Percentiles rank a stretch among this genome's conserved stretches.
Evolutionary conservation across 2,888 invertebrate species (phyloP).

Genomic region (Keiferia lycopersicella): DNA sequence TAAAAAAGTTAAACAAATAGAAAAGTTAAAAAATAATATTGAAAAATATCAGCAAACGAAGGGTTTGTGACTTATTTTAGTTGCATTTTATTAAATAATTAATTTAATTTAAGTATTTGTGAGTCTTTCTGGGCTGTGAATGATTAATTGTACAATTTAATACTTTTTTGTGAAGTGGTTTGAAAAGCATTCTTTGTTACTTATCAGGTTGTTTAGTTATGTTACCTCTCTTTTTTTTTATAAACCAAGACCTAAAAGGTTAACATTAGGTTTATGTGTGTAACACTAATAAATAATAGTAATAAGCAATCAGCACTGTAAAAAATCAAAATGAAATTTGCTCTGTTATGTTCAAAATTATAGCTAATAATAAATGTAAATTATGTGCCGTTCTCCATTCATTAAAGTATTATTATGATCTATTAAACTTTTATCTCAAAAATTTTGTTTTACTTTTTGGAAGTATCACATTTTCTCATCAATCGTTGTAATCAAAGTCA

Average conservation of each 20-base stretch:
- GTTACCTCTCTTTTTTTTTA: not conserved
- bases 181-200: too few species aligned
- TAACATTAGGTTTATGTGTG: too few species aligned
- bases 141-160: conserved; percentile 5
- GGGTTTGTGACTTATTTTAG: not conserved
- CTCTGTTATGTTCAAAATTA: conserved; percentile 34
- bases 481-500: conserved; percentile 38
- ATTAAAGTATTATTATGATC: conserved; percentile 22
- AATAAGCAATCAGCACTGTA: too few species aligned
- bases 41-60: not conserved
- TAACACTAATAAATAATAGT: too few species aligned
- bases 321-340: not conserved
- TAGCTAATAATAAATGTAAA: conserved; percentile 10
- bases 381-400: conserved; percentile 31
- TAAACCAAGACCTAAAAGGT: not conserved
- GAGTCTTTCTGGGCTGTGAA: conserved; percentile 7
- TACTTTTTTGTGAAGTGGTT: not conserved
- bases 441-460: conserved; percentile 11
- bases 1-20: not conserved
- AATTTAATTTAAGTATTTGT: not conserved
- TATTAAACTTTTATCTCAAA: conserved; percentile 22
- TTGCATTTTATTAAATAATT: not conserved
- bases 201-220: too few species aligned
- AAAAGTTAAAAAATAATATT: not conserved
- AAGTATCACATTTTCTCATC: not conserved